These are phyloP conservation scores for Phenganax stokvisi DNA, from an alignment of 92 coral and sea anemone species.

Conservation along the genomic window DNA sequence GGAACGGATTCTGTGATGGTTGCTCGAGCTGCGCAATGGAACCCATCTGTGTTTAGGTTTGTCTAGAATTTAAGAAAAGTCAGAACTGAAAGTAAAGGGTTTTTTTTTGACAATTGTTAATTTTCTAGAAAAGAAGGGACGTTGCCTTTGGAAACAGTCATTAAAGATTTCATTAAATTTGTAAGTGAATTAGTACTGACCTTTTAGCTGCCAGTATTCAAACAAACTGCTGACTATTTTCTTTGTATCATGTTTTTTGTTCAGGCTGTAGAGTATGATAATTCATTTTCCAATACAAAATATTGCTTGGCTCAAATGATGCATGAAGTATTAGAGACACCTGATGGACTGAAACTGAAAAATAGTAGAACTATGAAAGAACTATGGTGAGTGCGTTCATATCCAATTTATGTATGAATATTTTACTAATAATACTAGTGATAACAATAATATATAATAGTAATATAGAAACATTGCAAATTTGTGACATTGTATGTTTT, in stretches of 20 bases:
- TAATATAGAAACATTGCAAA: too few relatives aligned
- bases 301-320: constrained; percentile 65
- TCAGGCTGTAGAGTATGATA: constrained; percentile 86
- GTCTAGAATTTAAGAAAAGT: background rate
- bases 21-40: constrained; percentile 99
- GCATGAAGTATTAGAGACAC: constrained; percentile 60
- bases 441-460: background rate
- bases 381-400: constrained; percentile 54
- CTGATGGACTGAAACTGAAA: constrained; percentile 48
- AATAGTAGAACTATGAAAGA: constrained; percentile 61
- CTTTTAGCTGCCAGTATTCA: background rate
- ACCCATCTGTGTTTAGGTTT: constrained; percentile 87
- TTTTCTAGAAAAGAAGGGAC: constrained; percentile 59
- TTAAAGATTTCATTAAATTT: constrained; percentile 70
- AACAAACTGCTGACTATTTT: too few relatives aligned
- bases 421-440: background rate
- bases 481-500: background rate
- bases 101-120: background rate
- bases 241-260: background rate
- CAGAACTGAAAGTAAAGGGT: too few relatives aligned
- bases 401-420: too few relatives aligned
- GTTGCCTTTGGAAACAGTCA: constrained; percentile 57
- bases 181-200: constrained; percentile 46
- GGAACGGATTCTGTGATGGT: constrained; percentile 89
- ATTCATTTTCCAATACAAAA: constrained; percentile 70